A percentile compares a stretch with the other conserved stretches of the same genome.
These are phyloP conservation scores for Dipodomys merriami DNA, from an alignment of 2,113 vertebrate species.

Conservation along the genomic window DNA sequence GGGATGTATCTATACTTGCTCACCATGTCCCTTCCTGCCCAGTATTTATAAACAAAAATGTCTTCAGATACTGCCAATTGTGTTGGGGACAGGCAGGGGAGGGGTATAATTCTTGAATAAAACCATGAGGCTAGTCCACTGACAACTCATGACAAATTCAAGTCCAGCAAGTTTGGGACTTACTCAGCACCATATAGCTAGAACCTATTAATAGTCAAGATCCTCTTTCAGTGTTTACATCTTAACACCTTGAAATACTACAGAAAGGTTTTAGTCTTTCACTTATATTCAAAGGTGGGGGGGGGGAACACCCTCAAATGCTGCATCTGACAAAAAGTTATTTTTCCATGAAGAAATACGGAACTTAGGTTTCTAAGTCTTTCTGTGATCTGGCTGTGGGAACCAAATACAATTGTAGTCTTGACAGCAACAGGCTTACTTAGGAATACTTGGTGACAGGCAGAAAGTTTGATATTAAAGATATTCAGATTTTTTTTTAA, in stretches of 20 bases:
- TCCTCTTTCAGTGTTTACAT: not conserved
- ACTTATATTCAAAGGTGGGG: conserved; percentile 9
- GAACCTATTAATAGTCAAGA: not conserved
- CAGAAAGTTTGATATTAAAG: conserved; percentile 19
- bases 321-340: not conserved
- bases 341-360: conserved; percentile 5
- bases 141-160: not conserved
- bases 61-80: not conserved
- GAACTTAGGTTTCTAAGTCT: conserved; percentile 24
- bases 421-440: not conserved
- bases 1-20: not conserved
- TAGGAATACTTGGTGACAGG: conserved; percentile 25
- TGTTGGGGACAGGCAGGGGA: not conserved
- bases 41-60: not conserved
- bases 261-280: not conserved
- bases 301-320: not conserved
- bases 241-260: not conserved
- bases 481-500: conserved; percentile 16
- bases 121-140: conserved; percentile 1
- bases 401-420: not conserved
- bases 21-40: not conserved
- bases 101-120: not conserved
- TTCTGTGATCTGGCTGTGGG: not conserved
- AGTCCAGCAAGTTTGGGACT: not conserved
- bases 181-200: not conserved